Evolutionary conservation across 53 echinoderm and acorn worm genomes (phyloP).

Genomic region (Crossaster papposus): DNA sequence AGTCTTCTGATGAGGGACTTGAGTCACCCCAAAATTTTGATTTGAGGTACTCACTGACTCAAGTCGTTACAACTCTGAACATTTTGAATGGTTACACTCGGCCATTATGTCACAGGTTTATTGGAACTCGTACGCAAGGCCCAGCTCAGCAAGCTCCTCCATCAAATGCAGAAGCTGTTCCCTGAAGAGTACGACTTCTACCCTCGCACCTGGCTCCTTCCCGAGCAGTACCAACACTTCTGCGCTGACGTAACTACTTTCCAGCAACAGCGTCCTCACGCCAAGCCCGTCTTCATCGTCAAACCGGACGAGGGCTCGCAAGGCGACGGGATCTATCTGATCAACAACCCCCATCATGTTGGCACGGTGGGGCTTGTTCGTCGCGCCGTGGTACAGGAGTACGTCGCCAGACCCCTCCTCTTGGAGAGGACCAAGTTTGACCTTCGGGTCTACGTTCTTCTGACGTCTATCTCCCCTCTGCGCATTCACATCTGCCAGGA

Average conservation of each 20-base stretch:
- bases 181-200: slow-evolving; percentile 84
- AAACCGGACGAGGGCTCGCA: slow-evolving; percentile 87
- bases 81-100: neutral
- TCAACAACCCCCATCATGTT: slow-evolving; percentile 78
- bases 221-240: slow-evolving; percentile 85
- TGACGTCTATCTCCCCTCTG: slow-evolving; percentile 76
- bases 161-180: slow-evolving; percentile 87
- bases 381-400: slow-evolving; percentile 85
- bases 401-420: slow-evolving; percentile 75
- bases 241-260: slow-evolving; percentile 65
- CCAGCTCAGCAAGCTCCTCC: slow-evolving; percentile 84
- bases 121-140: slow-evolving; percentile 82
- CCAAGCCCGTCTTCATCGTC: slow-evolving; percentile 82
- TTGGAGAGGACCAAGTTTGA: slow-evolving; percentile 88
- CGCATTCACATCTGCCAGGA: slow-evolving; percentile 78
- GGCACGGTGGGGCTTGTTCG: slow-evolving; percentile 72
- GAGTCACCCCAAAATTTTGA: too few species aligned
- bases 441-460: slow-evolving; percentile 80
- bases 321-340: slow-evolving; percentile 86
- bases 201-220: slow-evolving; percentile 84
- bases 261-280: slow-evolving; percentile 63
- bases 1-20: too few species aligned
- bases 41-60: too few species aligned
- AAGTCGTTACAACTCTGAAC: too few species aligned
- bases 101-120: slow-evolving; percentile 61